phyloP scores from a whole-genome alignment of 2,888 invertebrate genomes.

The Catocala fraxini region DNA sequence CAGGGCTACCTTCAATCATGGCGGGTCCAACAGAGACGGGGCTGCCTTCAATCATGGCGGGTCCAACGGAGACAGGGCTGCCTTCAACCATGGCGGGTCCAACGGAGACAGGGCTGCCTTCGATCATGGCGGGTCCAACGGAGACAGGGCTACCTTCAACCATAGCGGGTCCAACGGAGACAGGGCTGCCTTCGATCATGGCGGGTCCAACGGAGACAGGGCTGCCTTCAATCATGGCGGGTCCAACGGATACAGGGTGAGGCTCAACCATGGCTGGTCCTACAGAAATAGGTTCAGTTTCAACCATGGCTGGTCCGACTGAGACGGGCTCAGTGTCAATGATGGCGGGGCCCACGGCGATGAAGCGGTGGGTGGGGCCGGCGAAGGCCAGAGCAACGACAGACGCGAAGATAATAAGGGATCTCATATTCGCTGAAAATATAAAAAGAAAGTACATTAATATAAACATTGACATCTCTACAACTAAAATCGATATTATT shows the following conservation, averaged over 20 bases:
- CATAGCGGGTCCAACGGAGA: too few relatives aligned
- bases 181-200: too few relatives aligned
- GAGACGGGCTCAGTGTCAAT: slow-evolving; percentile 21
- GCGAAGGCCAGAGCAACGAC: slow-evolving; percentile 45
- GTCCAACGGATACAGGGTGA: slow-evolving; percentile 21
- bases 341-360: slow-evolving; percentile 40
- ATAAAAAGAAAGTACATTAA: not conserved
- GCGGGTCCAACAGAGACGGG: slow-evolving; percentile 8
- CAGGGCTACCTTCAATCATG: slow-evolving; percentile 7
- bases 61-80: slow-evolving; percentile 22
- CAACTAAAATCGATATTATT: too few relatives aligned
- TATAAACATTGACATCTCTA: too few relatives aligned
- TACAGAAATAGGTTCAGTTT: not conserved
- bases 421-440: slow-evolving; percentile 45
- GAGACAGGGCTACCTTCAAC: too few relatives aligned
- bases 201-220: not conserved
- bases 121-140: too few relatives aligned
- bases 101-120: too few relatives aligned
- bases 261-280: slow-evolving; percentile 15
- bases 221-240: slow-evolving; percentile 22
- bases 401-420: slow-evolving; percentile 41
- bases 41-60: slow-evolving; percentile 25
- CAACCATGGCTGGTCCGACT: slow-evolving; percentile 30
- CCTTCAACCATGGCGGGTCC: slow-evolving; percentile 25
- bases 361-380: slow-evolving; percentile 47